These are phyloP conservation scores for Nycticryphes semicollaris DNA, from an alignment of 2,113 vertebrate species.

Conservation along the genomic window DNA sequence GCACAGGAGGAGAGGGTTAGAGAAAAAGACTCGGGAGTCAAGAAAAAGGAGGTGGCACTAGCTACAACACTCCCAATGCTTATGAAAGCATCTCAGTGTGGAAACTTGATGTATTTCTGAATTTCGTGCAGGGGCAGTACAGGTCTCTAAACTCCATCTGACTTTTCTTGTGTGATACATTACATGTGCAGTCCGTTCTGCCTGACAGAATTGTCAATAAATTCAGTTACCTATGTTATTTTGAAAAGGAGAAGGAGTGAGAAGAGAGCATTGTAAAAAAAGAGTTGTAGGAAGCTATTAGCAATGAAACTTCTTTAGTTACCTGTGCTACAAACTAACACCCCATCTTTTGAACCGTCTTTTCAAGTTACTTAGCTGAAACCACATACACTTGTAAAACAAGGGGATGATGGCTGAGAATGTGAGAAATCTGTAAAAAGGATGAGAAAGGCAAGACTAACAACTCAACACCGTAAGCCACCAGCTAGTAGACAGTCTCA, in stretches of 20 bases:
- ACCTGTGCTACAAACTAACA: neutral
- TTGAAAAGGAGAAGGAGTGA: neutral
- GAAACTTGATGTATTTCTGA: neutral
- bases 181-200: neutral
- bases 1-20: neutral
- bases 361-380: neutral
- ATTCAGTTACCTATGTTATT: neutral
- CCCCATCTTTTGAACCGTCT: neutral
- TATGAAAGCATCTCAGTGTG: neutral
- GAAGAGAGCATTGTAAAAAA: neutral
- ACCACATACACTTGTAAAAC: neutral
- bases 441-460: neutral
- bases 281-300: neutral
- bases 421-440: neutral
- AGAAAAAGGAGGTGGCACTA: neutral
- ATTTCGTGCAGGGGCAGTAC: neutral
- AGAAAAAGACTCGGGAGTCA: neutral
- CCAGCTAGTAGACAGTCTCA: neutral
- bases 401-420: neutral
- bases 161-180: neutral
- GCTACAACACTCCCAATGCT: neutral
- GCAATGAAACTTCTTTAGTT: neutral
- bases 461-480: accelerated
- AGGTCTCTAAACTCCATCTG: neutral
- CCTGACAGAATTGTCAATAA: neutral